phyloP scores from a whole-genome alignment of 2,797 vertebrate species.

The Peromyscus melanophrys region DNA sequence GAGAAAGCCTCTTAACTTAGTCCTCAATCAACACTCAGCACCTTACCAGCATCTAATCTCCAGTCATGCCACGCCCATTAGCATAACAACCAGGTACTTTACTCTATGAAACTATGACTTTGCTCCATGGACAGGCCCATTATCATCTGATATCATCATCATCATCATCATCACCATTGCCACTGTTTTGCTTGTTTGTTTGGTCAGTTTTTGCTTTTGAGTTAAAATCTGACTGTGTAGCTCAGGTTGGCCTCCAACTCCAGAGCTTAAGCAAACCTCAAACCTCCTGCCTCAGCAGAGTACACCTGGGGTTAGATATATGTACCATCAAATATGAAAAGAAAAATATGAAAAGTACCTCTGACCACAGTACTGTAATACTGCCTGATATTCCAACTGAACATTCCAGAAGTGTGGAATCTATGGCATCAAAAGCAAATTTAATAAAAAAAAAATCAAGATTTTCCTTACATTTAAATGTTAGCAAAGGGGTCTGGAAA shows the following conservation, averaged over 20 bases:
- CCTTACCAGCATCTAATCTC: background rate
- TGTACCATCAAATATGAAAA: background rate
- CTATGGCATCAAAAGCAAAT: background rate
- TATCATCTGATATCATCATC: background rate
- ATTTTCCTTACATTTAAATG: constrained; percentile 9
- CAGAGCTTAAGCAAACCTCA: background rate
- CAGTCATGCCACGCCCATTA: background rate
- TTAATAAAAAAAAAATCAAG: background rate
- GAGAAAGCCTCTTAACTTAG: background rate
- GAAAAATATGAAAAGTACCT: background rate
- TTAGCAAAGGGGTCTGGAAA: background rate
- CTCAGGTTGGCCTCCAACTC: background rate
- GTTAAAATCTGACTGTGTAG: background rate
- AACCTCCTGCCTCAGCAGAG: background rate
- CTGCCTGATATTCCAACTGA: background rate
- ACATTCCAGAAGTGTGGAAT: background rate
- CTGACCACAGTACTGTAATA: background rate
- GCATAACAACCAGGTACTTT: background rate
- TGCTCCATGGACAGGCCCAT: background rate
- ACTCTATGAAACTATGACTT: background rate
- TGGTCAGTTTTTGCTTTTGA: background rate
- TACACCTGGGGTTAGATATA: background rate
- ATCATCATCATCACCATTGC: too few species aligned
- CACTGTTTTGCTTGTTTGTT: background rate
- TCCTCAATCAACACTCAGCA: background rate